These are phyloP conservation scores for Seira sanloemensis DNA, from an alignment of 2,888 invertebrate species.

Conservation along the genomic window DNA sequence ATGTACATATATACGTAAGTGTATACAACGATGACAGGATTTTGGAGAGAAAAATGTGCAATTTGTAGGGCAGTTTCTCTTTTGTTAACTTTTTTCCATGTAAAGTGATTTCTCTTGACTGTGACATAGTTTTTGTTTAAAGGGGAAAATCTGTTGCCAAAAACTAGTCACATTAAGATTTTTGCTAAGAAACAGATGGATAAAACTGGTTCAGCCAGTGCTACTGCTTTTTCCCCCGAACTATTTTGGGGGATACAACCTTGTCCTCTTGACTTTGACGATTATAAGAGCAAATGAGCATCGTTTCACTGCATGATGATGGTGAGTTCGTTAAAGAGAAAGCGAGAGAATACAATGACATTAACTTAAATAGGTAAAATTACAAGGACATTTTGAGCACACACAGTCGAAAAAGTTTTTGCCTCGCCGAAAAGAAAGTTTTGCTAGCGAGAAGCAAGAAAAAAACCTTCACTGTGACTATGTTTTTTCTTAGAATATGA, in stretches of 20 bases:
- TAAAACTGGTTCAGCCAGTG: no score
- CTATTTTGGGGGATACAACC: background rate
- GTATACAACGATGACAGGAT: constrained; percentile 7
- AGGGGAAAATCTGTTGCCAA: constrained; percentile 5
- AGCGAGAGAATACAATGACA: constrained; percentile 9
- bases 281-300: background rate
- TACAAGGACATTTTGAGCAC: background rate
- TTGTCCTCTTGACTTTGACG: background rate
- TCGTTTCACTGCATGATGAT: constrained; percentile 1
- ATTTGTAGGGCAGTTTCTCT: background rate
- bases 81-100: background rate
- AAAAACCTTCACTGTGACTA: background rate
- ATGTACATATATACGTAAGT: no score
- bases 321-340: background rate
- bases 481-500: background rate
- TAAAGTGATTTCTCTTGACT: constrained; percentile 10
- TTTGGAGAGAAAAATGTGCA: no score
- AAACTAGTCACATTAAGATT: background rate
- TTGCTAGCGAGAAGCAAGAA: no score
- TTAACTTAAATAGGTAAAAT: constrained; percentile 10
- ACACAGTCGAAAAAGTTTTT: background rate
- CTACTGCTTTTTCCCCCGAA: no score
- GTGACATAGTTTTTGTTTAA: background rate
- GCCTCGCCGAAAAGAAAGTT: constrained; percentile 4
- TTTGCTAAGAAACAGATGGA: background rate